These are phyloP conservation scores for Arvicanthis niloticus DNA, from an alignment of 2,113 vertebrate species.

Conservation along the genomic window DNA sequence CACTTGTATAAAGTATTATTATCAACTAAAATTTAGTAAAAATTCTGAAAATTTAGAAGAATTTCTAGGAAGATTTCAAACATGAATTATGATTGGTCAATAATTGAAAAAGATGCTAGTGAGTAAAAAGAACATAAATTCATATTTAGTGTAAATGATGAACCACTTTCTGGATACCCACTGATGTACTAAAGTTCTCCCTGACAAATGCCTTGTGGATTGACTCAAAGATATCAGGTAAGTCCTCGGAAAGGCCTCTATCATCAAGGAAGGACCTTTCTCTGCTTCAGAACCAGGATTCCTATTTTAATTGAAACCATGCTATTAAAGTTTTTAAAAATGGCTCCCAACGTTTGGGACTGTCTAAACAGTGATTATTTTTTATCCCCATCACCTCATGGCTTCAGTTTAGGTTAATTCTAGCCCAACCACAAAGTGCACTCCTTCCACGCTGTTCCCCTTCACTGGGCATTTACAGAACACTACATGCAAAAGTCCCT, in stretches of 20 bases:
- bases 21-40: neutral
- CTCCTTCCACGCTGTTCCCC: neutral
- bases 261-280: neutral
- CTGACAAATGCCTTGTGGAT: neutral
- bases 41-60: neutral
- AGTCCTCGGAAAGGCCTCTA: neutral
- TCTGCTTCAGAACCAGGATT: neutral
- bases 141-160: neutral
- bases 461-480: fast-evolving
- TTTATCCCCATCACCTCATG: no score
- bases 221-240: neutral
- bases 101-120: neutral
- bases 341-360: neutral
- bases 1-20: neutral
- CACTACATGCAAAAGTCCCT: neutral
- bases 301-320: neutral
- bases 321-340: neutral
- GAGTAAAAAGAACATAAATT: neutral
- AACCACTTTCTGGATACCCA: neutral
- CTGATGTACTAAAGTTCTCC: neutral
- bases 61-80: neutral
- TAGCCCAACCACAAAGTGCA: neutral
- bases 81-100: neutral
- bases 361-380: neutral
- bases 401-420: neutral